Evolutionary conservation across 2,888 invertebrate genomes (phyloP).

Genomic region (Nymphalis c-album): DNA sequence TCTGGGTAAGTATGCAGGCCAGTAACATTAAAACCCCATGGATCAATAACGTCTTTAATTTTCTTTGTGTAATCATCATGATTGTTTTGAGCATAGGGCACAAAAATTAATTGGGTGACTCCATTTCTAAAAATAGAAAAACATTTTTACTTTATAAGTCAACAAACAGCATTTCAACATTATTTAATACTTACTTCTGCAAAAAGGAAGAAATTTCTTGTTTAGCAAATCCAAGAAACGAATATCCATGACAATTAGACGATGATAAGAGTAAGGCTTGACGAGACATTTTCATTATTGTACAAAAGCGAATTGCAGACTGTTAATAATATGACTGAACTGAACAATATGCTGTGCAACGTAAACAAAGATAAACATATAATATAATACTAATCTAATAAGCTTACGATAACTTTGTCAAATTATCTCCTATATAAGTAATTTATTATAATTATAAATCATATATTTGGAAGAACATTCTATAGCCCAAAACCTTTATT

Average conservation of each 20-base stretch:
- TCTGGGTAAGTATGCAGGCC: slow-evolving; percentile 84
- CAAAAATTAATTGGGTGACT: slow-evolving; percentile 84
- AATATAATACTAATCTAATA: slow-evolving; percentile 30
- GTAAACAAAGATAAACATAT: slow-evolving; percentile 21
- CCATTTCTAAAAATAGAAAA: slow-evolving; percentile 78
- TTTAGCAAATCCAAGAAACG: slow-evolving; percentile 85
- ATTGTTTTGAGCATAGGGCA: slow-evolving; percentile 87
- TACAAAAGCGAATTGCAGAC: slow-evolving; percentile 10
- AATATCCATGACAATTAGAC: slow-evolving; percentile 85
- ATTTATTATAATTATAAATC: neutral
- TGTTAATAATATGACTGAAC: slow-evolving; percentile 14
- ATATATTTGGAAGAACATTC: too few relatives aligned
- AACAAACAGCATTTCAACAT: neutral
- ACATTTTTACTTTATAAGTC: neutral
- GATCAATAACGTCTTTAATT: slow-evolving; percentile 80
- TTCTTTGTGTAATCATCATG: slow-evolving; percentile 84
- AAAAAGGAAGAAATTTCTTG: slow-evolving; percentile 83
- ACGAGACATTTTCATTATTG: slow-evolving; percentile 52
- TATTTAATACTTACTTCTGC: slow-evolving; percentile 73
- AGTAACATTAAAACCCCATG: slow-evolving; percentile 85
- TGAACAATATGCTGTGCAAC: slow-evolving; percentile 13
- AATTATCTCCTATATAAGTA: slow-evolving; percentile 5
- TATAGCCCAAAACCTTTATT: too few relatives aligned
- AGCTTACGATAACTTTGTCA: slow-evolving; percentile 16
- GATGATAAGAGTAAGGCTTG: slow-evolving; percentile 85